Percentiles rank a stretch among this genome's conserved stretches.
phyloP scores from a whole-genome alignment of 2,888 invertebrate species.

The Athrips mouffetella region DNA sequence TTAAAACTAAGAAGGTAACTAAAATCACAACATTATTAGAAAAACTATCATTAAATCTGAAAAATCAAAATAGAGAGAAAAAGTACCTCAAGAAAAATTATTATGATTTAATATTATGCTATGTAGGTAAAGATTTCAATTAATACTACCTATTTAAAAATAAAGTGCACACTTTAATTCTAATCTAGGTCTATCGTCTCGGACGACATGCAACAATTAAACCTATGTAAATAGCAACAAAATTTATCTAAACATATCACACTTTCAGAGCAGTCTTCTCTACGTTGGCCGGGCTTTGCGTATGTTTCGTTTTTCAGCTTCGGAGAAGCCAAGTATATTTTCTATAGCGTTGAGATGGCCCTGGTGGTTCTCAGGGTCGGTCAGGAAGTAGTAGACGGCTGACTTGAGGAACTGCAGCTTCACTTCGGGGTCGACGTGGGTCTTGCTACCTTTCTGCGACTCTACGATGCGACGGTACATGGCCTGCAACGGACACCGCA shows the following conservation, averaged over 20 bases:
- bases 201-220: constrained; percentile 47
- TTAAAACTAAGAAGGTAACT: constrained; percentile 56
- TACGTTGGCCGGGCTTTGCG: constrained; percentile 81
- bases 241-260: constrained; percentile 52
- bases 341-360: constrained; percentile 94
- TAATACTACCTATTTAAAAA: constrained; percentile 21
- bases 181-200: constrained; percentile 30
- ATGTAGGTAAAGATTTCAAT: constrained; percentile 14
- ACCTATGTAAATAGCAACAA: constrained; percentile 45
- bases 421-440: constrained; percentile 91
- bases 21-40: constrained; percentile 57
- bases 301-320: constrained; percentile 88
- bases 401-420: constrained; percentile 95
- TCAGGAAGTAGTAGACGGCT: constrained; percentile 94
- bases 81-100: constrained; percentile 40
- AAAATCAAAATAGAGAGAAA: constrained; percentile 36
- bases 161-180: constrained; percentile 39
- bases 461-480: constrained; percentile 91
- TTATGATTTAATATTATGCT: constrained; percentile 28
- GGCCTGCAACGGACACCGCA: constrained; percentile 77
- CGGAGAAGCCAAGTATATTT: constrained; percentile 93
- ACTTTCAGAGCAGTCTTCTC: constrained; percentile 59
- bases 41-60: constrained; percentile 51
- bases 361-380: constrained; percentile 92
- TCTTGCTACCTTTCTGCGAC: constrained; percentile 83